phyloP scores from a whole-genome alignment of 64 coral and sea anemone genomes.

The Actinia equina region DNA sequence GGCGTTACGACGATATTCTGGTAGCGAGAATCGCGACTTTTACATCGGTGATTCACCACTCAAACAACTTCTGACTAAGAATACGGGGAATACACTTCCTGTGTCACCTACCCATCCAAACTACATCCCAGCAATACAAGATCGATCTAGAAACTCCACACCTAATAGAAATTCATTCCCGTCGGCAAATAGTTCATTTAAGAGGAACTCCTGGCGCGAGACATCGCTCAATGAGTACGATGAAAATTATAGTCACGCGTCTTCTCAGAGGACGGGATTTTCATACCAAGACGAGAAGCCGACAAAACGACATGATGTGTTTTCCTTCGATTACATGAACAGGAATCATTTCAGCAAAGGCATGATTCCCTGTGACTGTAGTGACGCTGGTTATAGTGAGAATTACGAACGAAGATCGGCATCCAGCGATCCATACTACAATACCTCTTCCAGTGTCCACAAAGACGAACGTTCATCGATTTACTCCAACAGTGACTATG shows the following conservation, averaged over 20 bases:
- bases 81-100: conserved; percentile 1
- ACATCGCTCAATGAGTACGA: not conserved
- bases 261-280: not conserved
- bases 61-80: conserved; percentile 12
- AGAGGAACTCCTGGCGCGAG: conserved; percentile 7
- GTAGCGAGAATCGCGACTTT: not conserved
- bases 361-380: not conserved
- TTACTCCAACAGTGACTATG: conserved; percentile 3
- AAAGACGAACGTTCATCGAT: conserved; percentile 25
- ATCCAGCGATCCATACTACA: not conserved
- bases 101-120: not conserved
- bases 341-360: not conserved
- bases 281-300: not conserved
- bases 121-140: conserved; percentile 14
- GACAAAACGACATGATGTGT: not conserved
- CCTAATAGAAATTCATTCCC: conserved; percentile 13
- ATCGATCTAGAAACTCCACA: not conserved
- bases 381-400: not conserved
- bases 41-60: not conserved
- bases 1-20: not conserved
- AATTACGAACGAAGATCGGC: not conserved
- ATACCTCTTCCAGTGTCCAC: not conserved
- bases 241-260: not conserved
- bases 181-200: not conserved
- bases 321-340: not conserved